Percentiles rank a stretch among this genome's conserved stretches.
These are phyloP conservation scores for Cryptoleucopteryx plumbea DNA, from an alignment of 2,113 vertebrate genomes.

Conservation along the genomic window DNA sequence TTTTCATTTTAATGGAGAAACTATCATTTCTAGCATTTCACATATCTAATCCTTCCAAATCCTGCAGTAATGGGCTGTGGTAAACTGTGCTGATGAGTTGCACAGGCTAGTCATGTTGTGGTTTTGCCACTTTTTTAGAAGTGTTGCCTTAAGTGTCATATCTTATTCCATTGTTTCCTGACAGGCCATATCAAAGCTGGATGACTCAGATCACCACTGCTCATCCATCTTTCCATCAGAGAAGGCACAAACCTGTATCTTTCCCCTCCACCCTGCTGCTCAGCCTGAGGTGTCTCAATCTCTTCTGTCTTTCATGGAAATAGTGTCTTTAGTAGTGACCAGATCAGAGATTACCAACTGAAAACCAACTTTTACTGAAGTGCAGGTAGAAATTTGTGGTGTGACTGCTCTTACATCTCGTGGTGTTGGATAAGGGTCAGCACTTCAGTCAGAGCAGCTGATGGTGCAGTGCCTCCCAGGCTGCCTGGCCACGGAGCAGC, in stretches of 20 bases:
- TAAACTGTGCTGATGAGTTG: conserved; percentile 26
- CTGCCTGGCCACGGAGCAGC: background rate
- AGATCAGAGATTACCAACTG: background rate
- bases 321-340: background rate
- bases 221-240: background rate
- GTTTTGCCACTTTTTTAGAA: background rate
- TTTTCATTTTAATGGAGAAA: conserved; percentile 30
- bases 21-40: conserved; percentile 15
- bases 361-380: background rate
- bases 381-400: background rate
- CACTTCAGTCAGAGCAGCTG: background rate
- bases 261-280: rapidly evolving
- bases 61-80: background rate
- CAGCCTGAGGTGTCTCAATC: background rate
- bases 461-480: background rate
- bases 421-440: background rate
- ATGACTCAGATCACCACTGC: background rate
- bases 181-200: background rate
- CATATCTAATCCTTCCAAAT: background rate
- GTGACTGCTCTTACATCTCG: rapidly evolving
- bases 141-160: background rate
- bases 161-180: conserved; percentile 3
- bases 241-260: background rate
- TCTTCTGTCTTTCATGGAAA: background rate
- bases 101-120: conserved; percentile 7